These are phyloP conservation scores for Capreolus pygargus DNA, from an alignment of 2,113 vertebrate genomes.

Conservation along the genomic window DNA sequence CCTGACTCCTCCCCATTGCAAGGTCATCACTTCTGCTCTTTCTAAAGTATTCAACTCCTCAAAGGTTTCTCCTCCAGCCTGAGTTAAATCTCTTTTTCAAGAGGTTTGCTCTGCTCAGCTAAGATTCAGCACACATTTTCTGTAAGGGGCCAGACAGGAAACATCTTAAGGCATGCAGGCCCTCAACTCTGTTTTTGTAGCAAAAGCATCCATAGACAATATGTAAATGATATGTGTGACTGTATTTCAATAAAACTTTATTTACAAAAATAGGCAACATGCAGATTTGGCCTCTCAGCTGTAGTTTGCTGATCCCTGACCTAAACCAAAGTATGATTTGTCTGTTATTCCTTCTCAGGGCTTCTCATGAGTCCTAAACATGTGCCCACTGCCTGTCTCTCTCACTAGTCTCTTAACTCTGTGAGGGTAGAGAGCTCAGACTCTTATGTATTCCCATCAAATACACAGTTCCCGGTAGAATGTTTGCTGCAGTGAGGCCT, in stretches of 20 bases:
- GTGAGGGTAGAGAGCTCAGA: background rate
- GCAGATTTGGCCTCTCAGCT: background rate
- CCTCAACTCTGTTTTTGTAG: background rate
- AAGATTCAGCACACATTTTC: background rate
- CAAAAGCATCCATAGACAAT: background rate
- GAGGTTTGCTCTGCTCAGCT: background rate
- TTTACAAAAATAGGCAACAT: background rate
- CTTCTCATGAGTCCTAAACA: background rate
- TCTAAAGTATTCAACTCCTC: background rate
- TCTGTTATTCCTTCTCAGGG: background rate
- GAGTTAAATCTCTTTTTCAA: background rate
- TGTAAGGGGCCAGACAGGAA: background rate
- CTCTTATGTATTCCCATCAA: background rate
- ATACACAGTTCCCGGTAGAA: background rate
- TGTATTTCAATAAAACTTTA: constrained; percentile 27
- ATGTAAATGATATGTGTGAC: background rate
- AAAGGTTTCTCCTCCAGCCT: background rate
- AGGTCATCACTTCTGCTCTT: background rate
- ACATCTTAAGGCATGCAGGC: background rate
- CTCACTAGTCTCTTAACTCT: background rate
- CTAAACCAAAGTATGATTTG: background rate
- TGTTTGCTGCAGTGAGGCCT: background rate
- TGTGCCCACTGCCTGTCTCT: background rate
- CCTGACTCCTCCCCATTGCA: background rate
- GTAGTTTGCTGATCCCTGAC: background rate